Percentiles rank a stretch among this genome's conserved stretches.
Conservation (phyloP, 2,113 vertebrate species). For the Neolamprologus cancellatus region DNA sequence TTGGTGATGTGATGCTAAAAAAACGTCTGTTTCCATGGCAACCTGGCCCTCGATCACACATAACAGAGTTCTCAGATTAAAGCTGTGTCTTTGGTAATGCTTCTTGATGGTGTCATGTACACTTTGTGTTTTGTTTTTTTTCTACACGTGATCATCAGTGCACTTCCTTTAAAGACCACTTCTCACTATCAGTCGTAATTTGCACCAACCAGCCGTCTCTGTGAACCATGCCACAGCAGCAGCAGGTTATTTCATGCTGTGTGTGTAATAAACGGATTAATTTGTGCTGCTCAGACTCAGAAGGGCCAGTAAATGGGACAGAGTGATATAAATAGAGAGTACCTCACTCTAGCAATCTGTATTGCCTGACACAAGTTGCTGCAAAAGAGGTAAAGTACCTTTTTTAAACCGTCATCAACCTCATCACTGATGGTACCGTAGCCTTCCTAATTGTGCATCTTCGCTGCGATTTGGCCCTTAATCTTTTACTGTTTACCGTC, state of each 20-base stretch:
- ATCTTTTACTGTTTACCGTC: neutral
- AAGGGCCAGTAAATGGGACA: constrained; percentile 51
- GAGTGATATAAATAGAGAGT: constrained; percentile 53
- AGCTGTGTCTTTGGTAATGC: neutral
- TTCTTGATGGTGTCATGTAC: neutral
- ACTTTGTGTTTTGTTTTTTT: neutral
- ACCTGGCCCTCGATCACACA: neutral
- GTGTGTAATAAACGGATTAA: constrained; percentile 63
- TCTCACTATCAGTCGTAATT: neutral
- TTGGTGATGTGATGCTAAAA: neutral
- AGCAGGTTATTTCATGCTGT: constrained; percentile 53
- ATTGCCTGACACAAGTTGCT: constrained; percentile 24
- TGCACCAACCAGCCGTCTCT: neutral
- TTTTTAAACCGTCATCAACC: neutral
- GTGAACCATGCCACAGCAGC: neutral
- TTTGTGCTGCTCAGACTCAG: constrained; percentile 45
- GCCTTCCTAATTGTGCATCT: neutral
- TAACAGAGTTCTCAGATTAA: neutral
- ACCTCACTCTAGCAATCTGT: constrained; percentile 39
- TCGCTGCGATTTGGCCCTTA: neutral
- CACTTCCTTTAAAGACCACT: neutral
- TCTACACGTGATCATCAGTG: neutral
- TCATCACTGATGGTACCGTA: neutral
- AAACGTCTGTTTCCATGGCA: neutral
- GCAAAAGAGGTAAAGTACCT: neutral